Evolutionary conservation across 2,888 invertebrate species (phyloP).

Genomic region (Agonopterix heracliana): DNA sequence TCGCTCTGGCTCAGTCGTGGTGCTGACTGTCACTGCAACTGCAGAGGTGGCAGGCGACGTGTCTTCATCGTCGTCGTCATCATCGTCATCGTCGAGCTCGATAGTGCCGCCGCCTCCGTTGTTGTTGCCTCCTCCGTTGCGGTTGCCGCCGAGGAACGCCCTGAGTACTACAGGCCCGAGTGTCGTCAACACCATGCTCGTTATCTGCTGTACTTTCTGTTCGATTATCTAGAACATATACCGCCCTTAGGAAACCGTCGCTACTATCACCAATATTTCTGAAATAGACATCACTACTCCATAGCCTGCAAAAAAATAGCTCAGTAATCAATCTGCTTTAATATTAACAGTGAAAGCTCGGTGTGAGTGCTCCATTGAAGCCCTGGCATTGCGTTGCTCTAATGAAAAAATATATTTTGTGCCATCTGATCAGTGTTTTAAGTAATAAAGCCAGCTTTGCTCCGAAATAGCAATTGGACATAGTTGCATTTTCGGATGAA

Average conservation of each 20-base stretch:
- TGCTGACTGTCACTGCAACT: conserved; percentile 18
- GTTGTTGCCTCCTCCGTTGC: conserved; percentile 56
- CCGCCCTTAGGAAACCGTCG: conserved; percentile 43
- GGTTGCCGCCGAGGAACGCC: conserved; percentile 72
- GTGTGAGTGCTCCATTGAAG: neutral
- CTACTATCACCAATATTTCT: conserved; percentile 7
- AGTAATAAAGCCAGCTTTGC: no score
- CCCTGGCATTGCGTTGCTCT: no score
- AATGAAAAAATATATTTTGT: no score
- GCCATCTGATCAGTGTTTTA: no score
- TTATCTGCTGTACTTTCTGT: conserved; percentile 85
- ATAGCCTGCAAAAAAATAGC: conserved; percentile 18
- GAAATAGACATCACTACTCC: conserved; percentile 11
- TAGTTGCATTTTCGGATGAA: no score
- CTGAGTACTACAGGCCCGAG: conserved; percentile 85
- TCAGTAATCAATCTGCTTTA: conserved; percentile 9
- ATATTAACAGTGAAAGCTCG: neutral
- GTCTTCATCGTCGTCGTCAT: conserved; percentile 79
- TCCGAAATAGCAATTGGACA: no score
- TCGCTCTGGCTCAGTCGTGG: conserved; percentile 20
- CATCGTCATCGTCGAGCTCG: conserved; percentile 73
- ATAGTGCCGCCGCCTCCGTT: conserved; percentile 57
- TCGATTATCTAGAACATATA: conserved; percentile 81
- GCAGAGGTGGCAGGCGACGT: conserved; percentile 28
- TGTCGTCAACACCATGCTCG: conserved; percentile 82